These are phyloP conservation scores for Pipistrellus kuhlii DNA, from an alignment of 2,797 vertebrate species.

Conservation along the genomic window DNA sequence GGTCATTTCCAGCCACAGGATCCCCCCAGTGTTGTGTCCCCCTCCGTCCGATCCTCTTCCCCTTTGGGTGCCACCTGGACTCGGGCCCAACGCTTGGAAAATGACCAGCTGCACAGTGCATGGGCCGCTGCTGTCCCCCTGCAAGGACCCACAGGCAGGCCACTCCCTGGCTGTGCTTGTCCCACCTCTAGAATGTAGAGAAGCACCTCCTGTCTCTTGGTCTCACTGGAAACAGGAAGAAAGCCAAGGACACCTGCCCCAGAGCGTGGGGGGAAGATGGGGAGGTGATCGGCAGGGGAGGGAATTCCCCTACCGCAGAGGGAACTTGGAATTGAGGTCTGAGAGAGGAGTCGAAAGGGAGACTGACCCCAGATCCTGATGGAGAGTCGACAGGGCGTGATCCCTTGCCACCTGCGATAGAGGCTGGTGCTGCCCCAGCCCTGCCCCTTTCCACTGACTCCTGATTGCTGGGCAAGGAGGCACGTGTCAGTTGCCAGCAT, in stretches of 20 bases:
- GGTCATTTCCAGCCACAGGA: neutral
- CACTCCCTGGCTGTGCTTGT: neutral
- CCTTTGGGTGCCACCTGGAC: neutral
- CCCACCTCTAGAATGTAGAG: neutral
- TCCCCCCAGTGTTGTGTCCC: no score
- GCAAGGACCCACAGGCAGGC: neutral
- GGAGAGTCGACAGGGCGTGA: neutral
- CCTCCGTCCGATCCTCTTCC: neutral
- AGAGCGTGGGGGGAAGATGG: rapidly evolving
- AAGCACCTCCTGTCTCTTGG: neutral
- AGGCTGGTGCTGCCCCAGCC: neutral
- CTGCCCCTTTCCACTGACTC: neutral
- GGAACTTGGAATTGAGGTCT: neutral
- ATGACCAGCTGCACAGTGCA: neutral
- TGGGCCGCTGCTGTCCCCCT: neutral
- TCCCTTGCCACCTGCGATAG: neutral
- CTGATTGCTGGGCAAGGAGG: neutral
- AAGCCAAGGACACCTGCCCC: neutral
- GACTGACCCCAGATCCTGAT: neutral
- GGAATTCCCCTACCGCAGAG: neutral
- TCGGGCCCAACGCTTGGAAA: neutral
- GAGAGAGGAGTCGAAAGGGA: neutral
- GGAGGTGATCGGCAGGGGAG: neutral
- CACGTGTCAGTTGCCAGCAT: neutral
- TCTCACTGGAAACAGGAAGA: neutral